Evolutionary conservation across 2,888 invertebrate genomes (phyloP), one percentile per base, ranked within the genome.

Genomic region (Orthosia gracilis): DNA sequence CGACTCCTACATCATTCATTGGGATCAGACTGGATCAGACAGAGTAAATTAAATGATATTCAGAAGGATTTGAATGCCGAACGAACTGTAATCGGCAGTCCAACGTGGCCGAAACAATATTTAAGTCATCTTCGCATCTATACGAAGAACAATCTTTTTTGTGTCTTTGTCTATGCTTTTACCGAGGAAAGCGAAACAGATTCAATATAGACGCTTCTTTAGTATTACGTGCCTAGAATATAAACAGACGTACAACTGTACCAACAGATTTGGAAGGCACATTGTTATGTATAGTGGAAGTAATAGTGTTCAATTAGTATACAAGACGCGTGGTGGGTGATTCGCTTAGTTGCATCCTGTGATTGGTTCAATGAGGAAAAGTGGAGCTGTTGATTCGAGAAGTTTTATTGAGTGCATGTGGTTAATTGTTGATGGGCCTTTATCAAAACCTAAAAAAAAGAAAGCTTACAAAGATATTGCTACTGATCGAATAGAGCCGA

Each of bases 141-240:
- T 26, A 17, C 17, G 4, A 47, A 17, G 11, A 17, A 31, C 31
- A 5, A 26, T 9, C 40, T 40, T 40, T 40, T 40, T 40, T 40
- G 40, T 17, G 18, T 63, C 74, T 31, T 74, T 54, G 52, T 54
- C 45, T 31, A 23, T 21, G 12, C 49, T 89, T 89, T 89, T 52
- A 86, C 89, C 62, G 71, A 86, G 81, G 90, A 91, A 92, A 92
- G 91, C 87, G 89, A 89, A 83, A 69, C 85, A 85, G 85, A 90
- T 90, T 76, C 62, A 85, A n/a, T 84, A 80, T 73, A 72, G 31
- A 67, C 62, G 75, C 57, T 59, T 71, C 71, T 77, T 73, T 62
- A 65, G 0, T 13, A 21, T 9, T 62, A 85, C 85, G 83, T 85
- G 85, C 64, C 64, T 52, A 12, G 66, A 70, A 73, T 85, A 52